Evolutionary conservation across 2,797 vertebrate genomes (phyloP).

Genomic region (Ataeniobius toweri): DNA sequence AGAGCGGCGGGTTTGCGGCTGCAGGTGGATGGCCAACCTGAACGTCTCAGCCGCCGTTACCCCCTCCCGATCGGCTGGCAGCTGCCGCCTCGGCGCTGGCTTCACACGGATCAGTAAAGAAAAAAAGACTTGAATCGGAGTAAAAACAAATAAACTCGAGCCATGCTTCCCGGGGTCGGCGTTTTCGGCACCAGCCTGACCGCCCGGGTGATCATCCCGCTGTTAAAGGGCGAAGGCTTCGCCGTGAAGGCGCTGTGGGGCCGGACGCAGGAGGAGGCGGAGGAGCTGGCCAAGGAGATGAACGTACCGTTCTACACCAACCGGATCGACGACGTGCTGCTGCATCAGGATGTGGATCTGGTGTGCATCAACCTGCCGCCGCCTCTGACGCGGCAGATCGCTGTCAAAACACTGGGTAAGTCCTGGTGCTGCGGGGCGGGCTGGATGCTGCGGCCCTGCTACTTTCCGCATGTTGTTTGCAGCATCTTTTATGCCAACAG

Average conservation of each 20-base stretch:
- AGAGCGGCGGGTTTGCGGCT: conserved; percentile 51
- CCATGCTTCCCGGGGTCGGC: conserved; percentile 97
- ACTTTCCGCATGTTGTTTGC: not conserved
- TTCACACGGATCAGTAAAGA: conserved; percentile 18
- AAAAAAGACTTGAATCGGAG: not conserved
- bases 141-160: conserved; percentile 39
- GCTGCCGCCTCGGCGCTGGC: conserved; percentile 27
- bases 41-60: conserved; percentile 41
- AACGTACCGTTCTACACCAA: conserved; percentile 96
- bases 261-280: conserved; percentile 95
- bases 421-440: conserved; percentile 8
- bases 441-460: conserved; percentile 39
- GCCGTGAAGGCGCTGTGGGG: conserved; percentile 96
- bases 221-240: conserved; percentile 95
- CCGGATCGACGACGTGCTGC: conserved; percentile 96
- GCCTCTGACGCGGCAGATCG: conserved; percentile 94
- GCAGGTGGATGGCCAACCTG: conserved; percentile 83
- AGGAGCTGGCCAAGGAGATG: conserved; percentile 98
- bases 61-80: not conserved
- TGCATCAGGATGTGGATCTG: conserved; percentile 96
- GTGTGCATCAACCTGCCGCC: conserved; percentile 98
- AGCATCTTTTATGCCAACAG: not conserved
- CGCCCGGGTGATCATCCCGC: conserved; percentile 92
- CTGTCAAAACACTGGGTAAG: conserved; percentile 97
- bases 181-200: conserved; percentile 98